Percentiles rank a stretch among this genome's conserved stretches.
Conservation (phyloP, 2,113 vertebrate genomes). For the Ceuthmochares aereus region DNA sequence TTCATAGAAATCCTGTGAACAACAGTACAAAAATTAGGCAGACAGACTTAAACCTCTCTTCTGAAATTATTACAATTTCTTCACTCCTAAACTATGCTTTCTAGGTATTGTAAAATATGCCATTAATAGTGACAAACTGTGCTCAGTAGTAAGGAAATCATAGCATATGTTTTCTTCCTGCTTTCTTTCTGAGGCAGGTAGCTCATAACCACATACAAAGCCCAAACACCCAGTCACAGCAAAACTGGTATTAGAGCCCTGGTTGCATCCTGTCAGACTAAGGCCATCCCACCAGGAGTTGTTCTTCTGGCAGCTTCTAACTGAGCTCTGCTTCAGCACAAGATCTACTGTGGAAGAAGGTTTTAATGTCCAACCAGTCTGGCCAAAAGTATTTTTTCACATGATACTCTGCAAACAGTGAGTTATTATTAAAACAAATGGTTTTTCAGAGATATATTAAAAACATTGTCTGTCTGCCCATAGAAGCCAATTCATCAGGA, state of each 20-base stretch:
- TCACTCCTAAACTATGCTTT: background rate
- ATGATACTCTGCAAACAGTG: background rate
- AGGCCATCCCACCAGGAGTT: background rate
- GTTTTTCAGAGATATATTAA: background rate
- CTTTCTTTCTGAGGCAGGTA: too few species aligned
- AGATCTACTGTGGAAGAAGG: background rate
- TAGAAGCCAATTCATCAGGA: background rate
- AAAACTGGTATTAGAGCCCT: background rate
- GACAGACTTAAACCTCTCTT: background rate
- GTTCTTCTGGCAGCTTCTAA: background rate
- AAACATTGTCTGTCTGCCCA: background rate
- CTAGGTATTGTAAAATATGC: background rate
- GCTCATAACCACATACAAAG: background rate
- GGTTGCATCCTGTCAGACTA: background rate
- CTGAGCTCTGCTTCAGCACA: background rate
- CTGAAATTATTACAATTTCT: background rate
- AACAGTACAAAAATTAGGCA: background rate
- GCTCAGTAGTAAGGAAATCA: background rate
- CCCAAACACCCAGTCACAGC: background rate
- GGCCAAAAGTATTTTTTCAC: background rate
- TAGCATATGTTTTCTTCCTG: background rate
- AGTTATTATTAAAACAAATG: background rate
- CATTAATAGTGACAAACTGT: background rate
- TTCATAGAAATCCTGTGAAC: conserved; percentile 86
- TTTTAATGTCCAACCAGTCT: background rate